These are phyloP conservation scores for Aphodius granarius DNA, from an alignment of 2,888 invertebrate genomes.

Conservation along the genomic window DNA sequence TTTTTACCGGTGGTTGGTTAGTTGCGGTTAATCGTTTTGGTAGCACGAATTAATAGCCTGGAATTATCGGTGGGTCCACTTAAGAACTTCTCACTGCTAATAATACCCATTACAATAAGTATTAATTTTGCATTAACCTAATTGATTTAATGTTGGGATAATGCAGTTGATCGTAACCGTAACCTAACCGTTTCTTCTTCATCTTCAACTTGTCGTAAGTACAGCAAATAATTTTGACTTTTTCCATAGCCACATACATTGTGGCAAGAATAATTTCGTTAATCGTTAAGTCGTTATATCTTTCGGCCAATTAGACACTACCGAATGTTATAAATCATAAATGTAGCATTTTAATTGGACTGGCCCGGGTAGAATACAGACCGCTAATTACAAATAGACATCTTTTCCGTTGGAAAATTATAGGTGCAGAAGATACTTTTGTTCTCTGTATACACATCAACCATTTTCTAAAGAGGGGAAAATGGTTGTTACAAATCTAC, in stretches of 20 bases:
- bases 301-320: not conserved
- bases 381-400: not conserved
- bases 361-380: not conserved
- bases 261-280: not conserved
- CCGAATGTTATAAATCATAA: not conserved
- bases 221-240: too few species aligned
- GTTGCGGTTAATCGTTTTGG: not conserved
- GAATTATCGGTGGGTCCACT: not conserved
- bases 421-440: not conserved
- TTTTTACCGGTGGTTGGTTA: not conserved
- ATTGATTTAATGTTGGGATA: not conserved
- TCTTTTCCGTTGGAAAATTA: not conserved
- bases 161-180: not conserved
- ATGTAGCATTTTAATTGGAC: not conserved
- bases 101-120: not conserved
- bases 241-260: too few species aligned
- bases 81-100: not conserved
- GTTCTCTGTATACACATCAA: not conserved
- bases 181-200: not conserved
- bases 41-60: not conserved
- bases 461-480: not conserved
- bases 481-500: not conserved
- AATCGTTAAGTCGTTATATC: not conserved
- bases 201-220: too few species aligned
- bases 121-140: not conserved